Conservation (phyloP, 2,113 vertebrate genomes). For the Oncorhynchus masou region DNA sequence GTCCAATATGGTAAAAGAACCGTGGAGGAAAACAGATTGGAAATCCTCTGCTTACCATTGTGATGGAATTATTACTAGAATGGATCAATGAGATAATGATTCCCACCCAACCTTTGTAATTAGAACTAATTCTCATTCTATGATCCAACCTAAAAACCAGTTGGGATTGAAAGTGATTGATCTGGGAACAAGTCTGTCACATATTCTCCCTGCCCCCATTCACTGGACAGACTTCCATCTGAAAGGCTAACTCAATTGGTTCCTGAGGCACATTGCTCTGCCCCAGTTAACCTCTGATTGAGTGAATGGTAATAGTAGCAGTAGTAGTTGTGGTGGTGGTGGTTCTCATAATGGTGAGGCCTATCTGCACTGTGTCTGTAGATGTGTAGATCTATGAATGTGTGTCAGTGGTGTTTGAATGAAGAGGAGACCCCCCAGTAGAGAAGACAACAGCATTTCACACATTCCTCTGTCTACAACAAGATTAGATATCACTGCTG, state of each 20-base stretch:
- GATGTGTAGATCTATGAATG: slow-evolving; percentile 43
- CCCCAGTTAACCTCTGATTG: slow-evolving; percentile 34
- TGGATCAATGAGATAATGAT: slow-evolving; percentile 59
- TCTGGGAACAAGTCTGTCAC: slow-evolving; percentile 50
- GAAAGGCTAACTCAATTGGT: slow-evolving; percentile 65
- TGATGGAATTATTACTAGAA: slow-evolving; percentile 57
- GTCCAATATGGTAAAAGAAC: slow-evolving; percentile 62
- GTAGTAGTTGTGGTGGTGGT: not conserved
- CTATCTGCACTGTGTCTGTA: slow-evolving; percentile 37
- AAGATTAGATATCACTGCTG: slow-evolving; percentile 59
- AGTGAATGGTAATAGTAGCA: too few relatives aligned
- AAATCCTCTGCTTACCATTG: slow-evolving; percentile 60
- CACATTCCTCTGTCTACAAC: slow-evolving; percentile 59
- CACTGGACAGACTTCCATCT: slow-evolving; percentile 38
- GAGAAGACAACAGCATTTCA: slow-evolving; percentile 58
- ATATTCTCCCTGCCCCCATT: slow-evolving; percentile 46
- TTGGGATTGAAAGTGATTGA: slow-evolving; percentile 57
- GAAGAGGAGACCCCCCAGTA: slow-evolving; percentile 62
- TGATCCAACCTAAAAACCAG: slow-evolving; percentile 1
- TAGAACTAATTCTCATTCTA: not conserved
- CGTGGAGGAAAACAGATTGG: slow-evolving; percentile 63
- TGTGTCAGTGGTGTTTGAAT: slow-evolving; percentile 54
- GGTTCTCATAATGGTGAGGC: not conserved
- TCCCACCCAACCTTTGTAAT: slow-evolving; percentile 33
- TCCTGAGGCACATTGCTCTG: slow-evolving; percentile 7